Evolutionary conservation across 1,140 invertebrate genomes (phyloP).

Genomic region (Drosophila erecta): DNA sequence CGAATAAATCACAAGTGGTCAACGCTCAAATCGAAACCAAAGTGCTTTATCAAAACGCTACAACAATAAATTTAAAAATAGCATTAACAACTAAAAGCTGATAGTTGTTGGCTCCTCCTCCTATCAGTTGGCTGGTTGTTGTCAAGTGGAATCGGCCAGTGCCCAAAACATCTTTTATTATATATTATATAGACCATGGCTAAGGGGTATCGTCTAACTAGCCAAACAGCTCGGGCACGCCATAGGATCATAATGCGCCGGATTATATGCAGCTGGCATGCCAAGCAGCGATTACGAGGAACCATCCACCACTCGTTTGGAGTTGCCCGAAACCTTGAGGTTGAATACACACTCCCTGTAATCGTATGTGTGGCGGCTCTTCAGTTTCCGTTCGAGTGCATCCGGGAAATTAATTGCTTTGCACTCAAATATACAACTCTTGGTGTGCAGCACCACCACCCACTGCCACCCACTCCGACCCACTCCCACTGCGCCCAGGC

Average conservation of each 20-base stretch:
- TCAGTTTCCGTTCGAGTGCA: slow-evolving; percentile 67
- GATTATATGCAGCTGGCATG: slow-evolving; percentile 48
- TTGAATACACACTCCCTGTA: slow-evolving; percentile 17
- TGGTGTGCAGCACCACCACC: background rate
- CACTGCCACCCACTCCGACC: no score
- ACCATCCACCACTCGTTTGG: slow-evolving; percentile 1
- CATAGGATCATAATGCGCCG: slow-evolving; percentile 41
- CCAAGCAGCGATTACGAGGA: slow-evolving; percentile 45
- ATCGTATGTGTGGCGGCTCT: slow-evolving; percentile 31
- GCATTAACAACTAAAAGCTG: no score
- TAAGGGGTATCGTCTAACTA: slow-evolving; percentile 6
- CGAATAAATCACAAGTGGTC: no score
- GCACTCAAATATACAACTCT: slow-evolving; percentile 49
- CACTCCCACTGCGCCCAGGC: slow-evolving; percentile 7
- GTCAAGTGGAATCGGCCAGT: background rate
- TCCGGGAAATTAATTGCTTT: slow-evolving; percentile 65
- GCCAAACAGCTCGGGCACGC: slow-evolving; percentile 55
- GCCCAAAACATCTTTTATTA: background rate
- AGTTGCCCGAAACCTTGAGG: slow-evolving; percentile 3
- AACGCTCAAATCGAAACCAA: no score
- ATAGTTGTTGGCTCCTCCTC: no score
- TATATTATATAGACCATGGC: no score
- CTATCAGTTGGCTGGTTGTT: no score
- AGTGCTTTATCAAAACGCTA: no score
- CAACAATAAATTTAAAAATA: no score